These are phyloP conservation scores for Boloria euphrosyne DNA, from an alignment of 2,888 invertebrate species.

Conservation along the genomic window DNA sequence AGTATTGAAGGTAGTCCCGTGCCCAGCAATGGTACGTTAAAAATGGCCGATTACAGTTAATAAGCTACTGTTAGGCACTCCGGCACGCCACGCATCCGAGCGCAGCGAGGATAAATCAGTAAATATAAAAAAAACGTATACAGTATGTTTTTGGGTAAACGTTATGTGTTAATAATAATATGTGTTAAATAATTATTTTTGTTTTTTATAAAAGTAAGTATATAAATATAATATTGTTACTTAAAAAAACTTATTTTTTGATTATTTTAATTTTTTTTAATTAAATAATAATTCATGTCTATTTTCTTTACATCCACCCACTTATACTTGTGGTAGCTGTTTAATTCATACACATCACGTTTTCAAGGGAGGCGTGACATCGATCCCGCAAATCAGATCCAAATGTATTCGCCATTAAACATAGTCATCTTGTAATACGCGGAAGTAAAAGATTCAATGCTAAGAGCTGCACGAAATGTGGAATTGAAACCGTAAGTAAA, in stretches of 20 bases:
- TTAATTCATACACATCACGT: slow-evolving; percentile 79
- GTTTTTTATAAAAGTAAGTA: too few relatives aligned
- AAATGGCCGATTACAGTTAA: too few relatives aligned
- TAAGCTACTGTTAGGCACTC: too few relatives aligned
- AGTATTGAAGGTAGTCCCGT: too few relatives aligned
- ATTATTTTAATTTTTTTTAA: neutral
- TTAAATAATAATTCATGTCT: slow-evolving; percentile 43
- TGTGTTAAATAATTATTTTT: too few relatives aligned
- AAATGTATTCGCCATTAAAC: slow-evolving; percentile 64
- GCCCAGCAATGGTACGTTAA: too few relatives aligned
- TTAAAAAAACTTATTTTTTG: neutral
- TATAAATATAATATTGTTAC: too few relatives aligned
- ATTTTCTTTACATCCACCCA: slow-evolving; percentile 44
- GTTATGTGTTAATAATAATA: too few relatives aligned
- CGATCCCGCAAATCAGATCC: slow-evolving; percentile 61
- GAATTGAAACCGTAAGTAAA: neutral
- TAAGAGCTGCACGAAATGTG: neutral
- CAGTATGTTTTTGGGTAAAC: too few relatives aligned
- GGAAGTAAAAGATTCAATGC: slow-evolving; percentile 20
- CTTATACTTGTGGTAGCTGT: slow-evolving; percentile 58
- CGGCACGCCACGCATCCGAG: too few relatives aligned
- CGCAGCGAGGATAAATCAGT: too few relatives aligned
- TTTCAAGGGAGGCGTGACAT: slow-evolving; percentile 61
- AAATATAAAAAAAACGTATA: too few relatives aligned
- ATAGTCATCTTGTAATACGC: slow-evolving; percentile 55